Conservation (phyloP, 2,888 invertebrate species). For the Perizoma affinitatum region DNA sequence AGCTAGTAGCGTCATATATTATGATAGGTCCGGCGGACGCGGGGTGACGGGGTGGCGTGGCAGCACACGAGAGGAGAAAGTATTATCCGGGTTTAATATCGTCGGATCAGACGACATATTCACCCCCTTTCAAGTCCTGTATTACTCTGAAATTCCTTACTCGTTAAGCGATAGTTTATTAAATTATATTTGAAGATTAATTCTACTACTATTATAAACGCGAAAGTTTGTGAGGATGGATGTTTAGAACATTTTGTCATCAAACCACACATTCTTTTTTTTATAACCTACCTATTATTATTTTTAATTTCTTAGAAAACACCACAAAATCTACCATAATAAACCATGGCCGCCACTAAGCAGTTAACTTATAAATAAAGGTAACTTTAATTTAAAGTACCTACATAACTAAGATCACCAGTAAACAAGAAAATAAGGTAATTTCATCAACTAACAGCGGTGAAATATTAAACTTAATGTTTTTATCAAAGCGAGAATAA, state of each 20-base stretch:
- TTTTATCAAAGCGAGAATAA: too few relatives aligned
- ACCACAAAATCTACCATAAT: neutral
- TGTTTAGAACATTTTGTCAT: neutral
- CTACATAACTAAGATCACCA: neutral
- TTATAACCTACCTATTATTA: conserved; percentile 2
- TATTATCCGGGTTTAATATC: conserved; percentile 45
- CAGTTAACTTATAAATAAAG: neutral
- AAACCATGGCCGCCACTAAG: neutral
- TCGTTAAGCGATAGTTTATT: conserved; percentile 3
- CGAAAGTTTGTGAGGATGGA: too few relatives aligned
- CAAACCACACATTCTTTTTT: neutral
- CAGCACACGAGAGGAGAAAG: conserved; percentile 19
- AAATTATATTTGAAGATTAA: neutral
- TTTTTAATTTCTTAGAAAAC: neutral
- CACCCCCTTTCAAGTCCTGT: conserved; percentile 33
- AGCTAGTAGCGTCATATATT: too few relatives aligned
- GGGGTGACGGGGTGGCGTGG: too few relatives aligned
- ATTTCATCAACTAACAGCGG: too few relatives aligned
- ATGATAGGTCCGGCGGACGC: too few relatives aligned
- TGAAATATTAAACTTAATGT: too few relatives aligned
- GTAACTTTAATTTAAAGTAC: neutral
- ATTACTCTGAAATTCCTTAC: conserved; percentile 6
- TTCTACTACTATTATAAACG: too few relatives aligned
- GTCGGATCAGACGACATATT: conserved; percentile 41
- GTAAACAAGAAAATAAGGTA: neutral